Base-by-base conservation (phyloP, 1,140 invertebrate species). In the Magallana ariakensis region DNA sequence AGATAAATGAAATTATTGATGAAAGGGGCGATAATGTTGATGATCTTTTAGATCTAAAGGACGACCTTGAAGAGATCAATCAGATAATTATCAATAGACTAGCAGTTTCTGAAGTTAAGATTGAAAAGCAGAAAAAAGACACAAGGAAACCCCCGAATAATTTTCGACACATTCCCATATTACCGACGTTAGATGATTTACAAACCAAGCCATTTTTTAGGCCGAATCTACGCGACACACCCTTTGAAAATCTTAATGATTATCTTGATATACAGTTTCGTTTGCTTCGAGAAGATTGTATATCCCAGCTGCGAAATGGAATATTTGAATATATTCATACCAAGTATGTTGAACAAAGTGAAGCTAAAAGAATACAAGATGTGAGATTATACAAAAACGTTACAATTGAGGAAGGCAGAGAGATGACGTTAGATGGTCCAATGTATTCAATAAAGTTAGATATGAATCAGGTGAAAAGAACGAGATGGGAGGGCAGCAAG, bases 221-320 rank as follows among this genome's bases (percentile, higher is more conserved):
- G 1, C 94, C 95, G n/a, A 97, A 96, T 92, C 95, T 96, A 62
- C 91, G 95, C 0, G 90, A 95, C 56, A 96, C 96, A 5, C 90
- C 93, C 0, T 97, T 97, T 92, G 87, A 93, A 4, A 94, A 95
- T 92, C 94, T 96, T 0, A 95, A 97, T 26, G 96, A 97, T 90
- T 98, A 98, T 92, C 93, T 98, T 8, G 97, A 97, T 91, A 95
- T 96, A 0, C 97, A 98, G 90, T 97, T 97, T 91, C 93, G 97
- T 11, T 94, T 97, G 6, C 92, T 98, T 55, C 93, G 96, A 13
- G 97, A 98, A 94, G 97, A 98, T 90, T 95, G 94, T 83, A 84
- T 94, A 56, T 75, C 84, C 7, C 93, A 94, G n/a, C 83, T 95
- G 22, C 84, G 94, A 89, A 88, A 92, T 26, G 95, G 94, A 80